phyloP scores from a whole-genome alignment of 1,140 invertebrate species.

The Chrysoperla carnea region DNA sequence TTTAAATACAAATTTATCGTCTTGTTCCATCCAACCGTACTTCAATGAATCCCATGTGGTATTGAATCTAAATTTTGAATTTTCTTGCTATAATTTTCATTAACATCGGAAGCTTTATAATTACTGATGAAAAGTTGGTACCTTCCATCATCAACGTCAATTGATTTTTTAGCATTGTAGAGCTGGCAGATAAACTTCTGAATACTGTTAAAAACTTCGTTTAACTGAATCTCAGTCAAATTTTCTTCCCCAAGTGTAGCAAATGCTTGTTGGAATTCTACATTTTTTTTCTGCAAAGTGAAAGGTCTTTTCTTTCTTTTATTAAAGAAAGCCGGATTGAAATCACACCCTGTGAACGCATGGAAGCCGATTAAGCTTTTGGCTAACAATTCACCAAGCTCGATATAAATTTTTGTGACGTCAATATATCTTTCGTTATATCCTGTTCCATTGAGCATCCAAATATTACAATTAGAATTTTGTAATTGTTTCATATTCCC shows the following conservation, averaged over 20 bases:
- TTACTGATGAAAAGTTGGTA: conserved; percentile 9
- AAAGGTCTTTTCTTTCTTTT: neutral
- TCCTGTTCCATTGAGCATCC: conserved; percentile 8
- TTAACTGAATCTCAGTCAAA: conserved; percentile 4
- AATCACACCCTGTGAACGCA: conserved; percentile 4
- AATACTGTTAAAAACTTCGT: conserved; percentile 3
- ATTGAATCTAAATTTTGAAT: conserved; percentile 10
- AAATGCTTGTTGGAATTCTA: conserved; percentile 6
- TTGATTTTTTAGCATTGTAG: conserved; percentile 8
- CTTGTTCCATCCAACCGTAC: conserved; percentile 10
- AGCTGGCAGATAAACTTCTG: conserved; percentile 3
- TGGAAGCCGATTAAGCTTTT: neutral
- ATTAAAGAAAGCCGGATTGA: conserved; percentile 7
- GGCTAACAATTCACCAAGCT: too few species aligned
- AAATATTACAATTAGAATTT: conserved; percentile 7
- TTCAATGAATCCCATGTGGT: conserved; percentile 7
- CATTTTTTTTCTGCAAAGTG: conserved; percentile 1
- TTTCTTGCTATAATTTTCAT: conserved; percentile 11
- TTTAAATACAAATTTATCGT: conserved; percentile 9
- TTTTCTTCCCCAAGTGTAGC: conserved; percentile 1
- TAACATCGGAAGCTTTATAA: conserved; percentile 9
- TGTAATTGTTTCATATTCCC: conserved; percentile 9
- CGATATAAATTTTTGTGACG: conserved; percentile 1
- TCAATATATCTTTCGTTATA: neutral
- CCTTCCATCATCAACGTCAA: conserved; percentile 9